Base-by-base conservation (phyloP, 2,888 invertebrate genomes). In the Crepidodera aurea region DNA sequence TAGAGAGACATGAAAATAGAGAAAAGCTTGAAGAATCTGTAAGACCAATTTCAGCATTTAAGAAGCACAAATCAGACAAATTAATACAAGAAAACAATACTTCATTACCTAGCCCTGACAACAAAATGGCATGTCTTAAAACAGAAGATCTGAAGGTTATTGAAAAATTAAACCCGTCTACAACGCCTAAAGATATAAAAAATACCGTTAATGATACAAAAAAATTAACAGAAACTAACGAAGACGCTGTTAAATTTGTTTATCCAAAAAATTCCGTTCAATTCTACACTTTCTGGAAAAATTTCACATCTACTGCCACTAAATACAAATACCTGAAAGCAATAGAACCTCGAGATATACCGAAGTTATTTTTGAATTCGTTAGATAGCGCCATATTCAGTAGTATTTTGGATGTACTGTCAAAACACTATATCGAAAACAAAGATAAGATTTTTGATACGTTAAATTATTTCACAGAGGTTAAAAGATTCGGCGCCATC, bases 401-500 rank as follows among this genome's bases (percentile, higher is more conserved):
- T 3, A 87, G 87, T 37, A 84, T 90, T 55, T 69, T 91, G 16
- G 77, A 78, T 1, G 75, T 84, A 34, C 75, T 87, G 22, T 80
- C 81, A 34, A 78, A 79, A 10, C 76, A 84, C 70, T 85, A 84
- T 69, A 77, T 83, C 37, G 81, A 81, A 62, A 71, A 78, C 1
- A 76, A 80, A 1, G 80, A 81, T 53, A 72, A 79, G 0, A 75
- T 88, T 12, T 79, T 82, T 34, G 77, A 81, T 0, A 88, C 87
- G 74, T 79, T 91, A 6, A 70, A 77, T 46, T 83, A 82, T 7
- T 74, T 90, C 2, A 81, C 84, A 25, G 71, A 81, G 44, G 86
- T 90, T n/a, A 87, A 85, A 69, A 80, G 91, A 48, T 89, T 91
- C 75, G 83, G 85, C 1, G 84, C 89, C 0, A 78, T 90, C 0